Base-by-base conservation (phyloP, 92 coral and sea anemone species). In the Palythoa heliodiscus region DNA sequence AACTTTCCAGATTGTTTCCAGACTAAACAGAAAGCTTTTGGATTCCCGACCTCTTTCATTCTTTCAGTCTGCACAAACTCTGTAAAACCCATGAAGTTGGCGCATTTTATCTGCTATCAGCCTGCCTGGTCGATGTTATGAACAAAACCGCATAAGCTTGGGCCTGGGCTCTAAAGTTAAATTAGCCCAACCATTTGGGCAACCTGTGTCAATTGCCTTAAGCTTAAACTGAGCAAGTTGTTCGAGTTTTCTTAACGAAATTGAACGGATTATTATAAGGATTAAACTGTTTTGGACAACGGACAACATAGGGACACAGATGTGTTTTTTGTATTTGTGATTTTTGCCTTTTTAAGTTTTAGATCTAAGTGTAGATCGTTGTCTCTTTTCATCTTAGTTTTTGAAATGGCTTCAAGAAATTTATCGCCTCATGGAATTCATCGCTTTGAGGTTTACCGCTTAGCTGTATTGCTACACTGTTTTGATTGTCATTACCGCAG, bases 211-310 rank as follows among this genome's bases (percentile, higher is more conserved):
- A 57, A 57, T 12, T 17, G 63, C 15, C 16, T 8, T 57, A 3
- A 64, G n/a, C n/a, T n/a, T n/a, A 64, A 64, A 64, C 70, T 64
- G 24, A 64, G 70, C 0, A 64, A 64, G 70, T 64, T 64, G 70
- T 64, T 64, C 25, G 70, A 64, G 29, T 22, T 64, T 64, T 25
- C 2, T 54, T 9, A 54, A 64, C 23, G 29, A 64, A 64, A 22
- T 64, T 64, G 70, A 17, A 64, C 70, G 25, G 70, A 20, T 64
- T 64, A 7, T 16, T 19, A 64, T 17, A 64, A 17, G 2, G 7
- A 17, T 19, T 17, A 19, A 64, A 64, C 25, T 64, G 70, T 64
- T 64, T 64, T 3, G 70, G 70, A 17, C 24, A 64, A 64, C 7
- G 6, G 70, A 11, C 70, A 64, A 64, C 70, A 22, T 19, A 19